Conservation (phyloP, 2,797 vertebrate species). For the Eulemur mongoz region DNA sequence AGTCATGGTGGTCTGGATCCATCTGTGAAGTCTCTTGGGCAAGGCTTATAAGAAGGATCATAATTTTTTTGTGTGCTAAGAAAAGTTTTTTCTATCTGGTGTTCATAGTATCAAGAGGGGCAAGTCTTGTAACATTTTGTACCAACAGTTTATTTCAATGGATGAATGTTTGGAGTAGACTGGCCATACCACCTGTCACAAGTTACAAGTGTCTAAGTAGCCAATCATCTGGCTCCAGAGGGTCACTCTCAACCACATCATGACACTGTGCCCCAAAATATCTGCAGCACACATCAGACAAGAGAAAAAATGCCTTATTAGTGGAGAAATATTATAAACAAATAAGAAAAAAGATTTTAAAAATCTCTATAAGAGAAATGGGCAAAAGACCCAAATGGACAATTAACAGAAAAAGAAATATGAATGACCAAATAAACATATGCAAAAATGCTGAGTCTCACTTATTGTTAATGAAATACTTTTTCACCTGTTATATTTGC, state of each 20-base stretch:
- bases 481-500: neutral
- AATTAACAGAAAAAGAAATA: conserved; percentile 3
- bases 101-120: neutral
- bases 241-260: neutral
- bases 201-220: neutral
- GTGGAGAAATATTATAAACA: neutral
- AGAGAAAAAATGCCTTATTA: neutral
- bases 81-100: neutral
- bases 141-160: neutral
- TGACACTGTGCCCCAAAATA: neutral
- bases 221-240: neutral
- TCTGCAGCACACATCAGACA: neutral
- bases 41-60: neutral
- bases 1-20: neutral
- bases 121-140: neutral
- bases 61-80: neutral
- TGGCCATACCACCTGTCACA: neutral
- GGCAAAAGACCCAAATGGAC: neutral
- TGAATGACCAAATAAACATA: neutral
- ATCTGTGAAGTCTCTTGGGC: neutral
- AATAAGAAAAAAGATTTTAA: neutral
- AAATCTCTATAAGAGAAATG: neutral
- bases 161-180: neutral
- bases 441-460: neutral
- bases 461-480: neutral